Base-by-base conservation (phyloP, 2,888 invertebrate genomes). In the Congeria kusceri region DNA sequence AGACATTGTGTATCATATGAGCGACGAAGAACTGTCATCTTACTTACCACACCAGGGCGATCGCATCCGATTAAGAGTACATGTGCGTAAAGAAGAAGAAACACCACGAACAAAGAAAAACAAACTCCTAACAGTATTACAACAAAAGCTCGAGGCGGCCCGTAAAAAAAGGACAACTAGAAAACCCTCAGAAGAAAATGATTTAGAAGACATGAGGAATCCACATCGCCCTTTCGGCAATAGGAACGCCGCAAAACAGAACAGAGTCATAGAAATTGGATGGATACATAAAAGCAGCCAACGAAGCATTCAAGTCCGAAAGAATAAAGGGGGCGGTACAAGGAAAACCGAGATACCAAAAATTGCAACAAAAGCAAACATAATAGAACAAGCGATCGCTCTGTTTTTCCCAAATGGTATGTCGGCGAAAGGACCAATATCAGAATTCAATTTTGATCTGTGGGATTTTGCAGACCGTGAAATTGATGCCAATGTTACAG, bases 401-500 rank as follows among this genome's bases (percentile, higher is more conserved):
- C 56, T 46, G 15, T 39, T 39, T 39, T 72, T 75, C 28, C 56
- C 61, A 27, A 63, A 57, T 29, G 75, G 63, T 4, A 57, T 53
- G 46, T 61, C 39, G 20, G 15, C 46, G 9, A 49, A 59, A 44
- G 68, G 68, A 18, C 61, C 47, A 13, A 15, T 44, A 20, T 18
- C 56, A 18, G 63, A 75, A n/a, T 68, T 68, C 25, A 46, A 68
- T 28, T 46, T 63, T 28, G 64, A 75, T 28, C 46, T 68, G 9
- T 68, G 47, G 46, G 75, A 75, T 62, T 75, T 68, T 46, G n/a
- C 53, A 25, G 57, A 75, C 25, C n/a, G 28, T 1, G n/a, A 23
- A 57, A 15, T 75, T 29, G 23, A 44, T 11, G 62, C 23, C 15
- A 39, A 56, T 63, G 66, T 62, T 25, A 68, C 75, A 15, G 64